phyloP scores from a whole-genome alignment of 2,113 vertebrate species.

The Laticauda colubrina region DNA sequence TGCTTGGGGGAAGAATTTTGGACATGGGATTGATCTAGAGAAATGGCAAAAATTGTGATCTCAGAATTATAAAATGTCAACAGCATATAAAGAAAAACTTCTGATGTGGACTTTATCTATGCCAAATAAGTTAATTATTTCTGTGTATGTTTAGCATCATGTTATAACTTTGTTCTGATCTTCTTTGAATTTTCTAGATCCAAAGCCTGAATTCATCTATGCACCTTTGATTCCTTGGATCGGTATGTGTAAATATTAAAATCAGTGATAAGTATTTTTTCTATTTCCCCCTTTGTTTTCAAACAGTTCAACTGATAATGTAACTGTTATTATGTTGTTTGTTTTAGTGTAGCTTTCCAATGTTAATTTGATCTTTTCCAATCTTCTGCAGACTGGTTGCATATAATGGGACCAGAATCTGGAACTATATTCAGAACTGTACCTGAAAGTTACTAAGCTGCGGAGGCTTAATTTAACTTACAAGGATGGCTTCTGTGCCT shows the following conservation, averaged over 20 bases:
- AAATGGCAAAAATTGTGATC: too few species aligned
- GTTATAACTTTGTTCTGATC: too few species aligned
- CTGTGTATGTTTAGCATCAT: not conserved
- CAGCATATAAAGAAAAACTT: not conserved
- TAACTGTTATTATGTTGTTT: not conserved
- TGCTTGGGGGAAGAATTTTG: too few species aligned
- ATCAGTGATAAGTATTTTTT: not conserved
- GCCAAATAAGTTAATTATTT: not conserved
- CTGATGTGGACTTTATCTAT: not conserved
- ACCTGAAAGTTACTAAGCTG: not conserved
- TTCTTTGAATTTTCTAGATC: conserved; percentile 64
- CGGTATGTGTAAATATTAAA: conserved; percentile 62
- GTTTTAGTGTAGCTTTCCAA: not conserved
- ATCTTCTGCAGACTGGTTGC: not conserved
- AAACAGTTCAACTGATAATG: not conserved
- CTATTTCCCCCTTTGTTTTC: not conserved
- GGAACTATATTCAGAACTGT: not conserved
- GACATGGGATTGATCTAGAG: too few species aligned
- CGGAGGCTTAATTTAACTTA: not conserved
- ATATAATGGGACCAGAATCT: not conserved
- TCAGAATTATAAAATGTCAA: too few species aligned
- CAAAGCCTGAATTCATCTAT: conserved; percentile 64
- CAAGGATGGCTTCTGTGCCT: not conserved
- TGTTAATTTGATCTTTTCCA: not conserved
- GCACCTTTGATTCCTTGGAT: conserved; percentile 72